phyloP scores from a whole-genome alignment of 2,113 vertebrate genomes.

The Heptranchias perlo region DNA sequence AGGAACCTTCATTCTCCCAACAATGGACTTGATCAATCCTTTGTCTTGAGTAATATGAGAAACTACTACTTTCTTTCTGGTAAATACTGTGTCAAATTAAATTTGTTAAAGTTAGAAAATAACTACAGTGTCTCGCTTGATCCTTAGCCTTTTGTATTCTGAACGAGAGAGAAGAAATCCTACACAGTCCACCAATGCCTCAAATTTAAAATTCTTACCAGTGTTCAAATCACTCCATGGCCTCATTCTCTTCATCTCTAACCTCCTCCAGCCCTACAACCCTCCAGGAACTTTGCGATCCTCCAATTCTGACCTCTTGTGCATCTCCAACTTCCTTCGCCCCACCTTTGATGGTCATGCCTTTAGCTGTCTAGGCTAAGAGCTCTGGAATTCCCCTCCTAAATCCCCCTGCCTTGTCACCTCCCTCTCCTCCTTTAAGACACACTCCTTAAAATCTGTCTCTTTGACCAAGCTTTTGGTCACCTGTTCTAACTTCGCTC shows the following conservation, averaged over 20 bases:
- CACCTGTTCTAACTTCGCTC: too few species aligned
- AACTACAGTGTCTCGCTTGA: not conserved
- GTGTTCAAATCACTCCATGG: not conserved
- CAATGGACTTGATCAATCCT: not conserved
- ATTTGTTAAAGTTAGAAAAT: too few species aligned
- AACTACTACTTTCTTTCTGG: not conserved
- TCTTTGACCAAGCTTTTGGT: too few species aligned
- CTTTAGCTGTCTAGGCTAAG: too few species aligned
- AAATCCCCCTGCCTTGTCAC: too few species aligned
- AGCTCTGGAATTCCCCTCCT: too few species aligned
- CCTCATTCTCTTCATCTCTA: not conserved
- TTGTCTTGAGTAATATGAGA: not conserved
- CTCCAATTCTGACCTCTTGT: not conserved
- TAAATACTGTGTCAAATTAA: too few species aligned
- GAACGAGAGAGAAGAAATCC: not conserved
- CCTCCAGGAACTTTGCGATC: too few species aligned
- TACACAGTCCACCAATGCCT: not conserved
- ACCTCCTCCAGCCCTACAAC: too few species aligned
- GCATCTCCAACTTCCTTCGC: not conserved
- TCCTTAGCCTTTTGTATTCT: not conserved
- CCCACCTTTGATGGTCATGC: too few species aligned
- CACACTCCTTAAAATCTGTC: too few species aligned
- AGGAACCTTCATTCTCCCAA: not conserved
- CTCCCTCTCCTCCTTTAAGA: too few species aligned
- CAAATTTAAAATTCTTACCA: not conserved